Percentiles rank a stretch among this genome's conserved stretches.
Evolutionary conservation across 1,140 invertebrate genomes (phyloP).

Genomic region (Idris sp.): DNA sequence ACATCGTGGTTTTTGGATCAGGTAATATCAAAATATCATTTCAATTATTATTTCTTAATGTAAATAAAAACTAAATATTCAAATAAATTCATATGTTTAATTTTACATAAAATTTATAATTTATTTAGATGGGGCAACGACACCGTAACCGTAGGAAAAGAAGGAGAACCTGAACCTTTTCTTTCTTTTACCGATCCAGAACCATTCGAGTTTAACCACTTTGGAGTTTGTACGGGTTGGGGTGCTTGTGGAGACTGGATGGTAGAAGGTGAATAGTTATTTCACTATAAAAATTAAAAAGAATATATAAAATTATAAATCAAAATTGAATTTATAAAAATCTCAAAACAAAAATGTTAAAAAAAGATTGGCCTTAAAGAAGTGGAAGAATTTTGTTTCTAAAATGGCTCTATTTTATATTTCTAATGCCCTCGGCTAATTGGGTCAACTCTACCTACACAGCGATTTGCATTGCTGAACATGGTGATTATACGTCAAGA

Average conservation of each 20-base stretch:
- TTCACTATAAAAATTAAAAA: no score
- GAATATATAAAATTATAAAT: no score
- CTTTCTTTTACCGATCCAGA: slow-evolving; percentile 84
- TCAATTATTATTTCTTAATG: no score
- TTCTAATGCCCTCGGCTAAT: slow-evolving; percentile 63
- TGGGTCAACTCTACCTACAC: slow-evolving; percentile 61
- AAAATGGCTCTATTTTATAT: no score
- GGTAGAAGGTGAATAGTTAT: slow-evolving; percentile 83
- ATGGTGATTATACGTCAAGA: slow-evolving; percentile 74
- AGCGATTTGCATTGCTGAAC: slow-evolving; percentile 73
- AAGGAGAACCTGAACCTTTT: slow-evolving; percentile 84
- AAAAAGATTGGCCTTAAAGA: no score
- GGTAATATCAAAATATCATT: slow-evolving; percentile 62
- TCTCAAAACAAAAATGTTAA: no score
- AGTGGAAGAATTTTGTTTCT: no score
- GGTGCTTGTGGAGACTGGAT: slow-evolving; percentile 89
- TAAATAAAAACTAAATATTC: no score
- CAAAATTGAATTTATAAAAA: no score
- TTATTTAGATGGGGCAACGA: slow-evolving; percentile 82
- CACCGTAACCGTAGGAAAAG: slow-evolving; percentile 82
- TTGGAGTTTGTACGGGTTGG: slow-evolving; percentile 91
- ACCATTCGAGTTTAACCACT: slow-evolving; percentile 80
- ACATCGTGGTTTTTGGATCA: slow-evolving; percentile 89
- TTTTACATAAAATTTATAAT: no score
- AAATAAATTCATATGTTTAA: no score